These are phyloP conservation scores for Heteractis magnifica DNA, from an alignment of 92 coral and sea anemone genomes.

Conservation along the genomic window DNA sequence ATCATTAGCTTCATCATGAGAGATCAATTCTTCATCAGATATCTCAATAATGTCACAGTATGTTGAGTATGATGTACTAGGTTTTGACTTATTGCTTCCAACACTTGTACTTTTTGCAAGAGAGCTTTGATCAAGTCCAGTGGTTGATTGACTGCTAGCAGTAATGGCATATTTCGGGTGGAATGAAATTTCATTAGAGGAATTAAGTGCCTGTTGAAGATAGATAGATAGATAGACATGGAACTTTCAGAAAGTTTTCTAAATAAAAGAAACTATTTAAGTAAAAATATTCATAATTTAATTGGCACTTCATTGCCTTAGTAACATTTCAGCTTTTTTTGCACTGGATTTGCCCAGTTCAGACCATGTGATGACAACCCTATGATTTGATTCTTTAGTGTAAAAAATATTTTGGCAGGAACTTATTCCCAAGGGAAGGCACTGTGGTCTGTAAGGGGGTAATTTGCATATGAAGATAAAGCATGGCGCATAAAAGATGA, in stretches of 20 bases:
- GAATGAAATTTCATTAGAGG: neutral
- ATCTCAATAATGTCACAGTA: neutral
- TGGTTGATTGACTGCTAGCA: conserved; percentile 3
- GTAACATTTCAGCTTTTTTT: too few species aligned
- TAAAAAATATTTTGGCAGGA: too few species aligned
- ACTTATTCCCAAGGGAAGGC: too few species aligned
- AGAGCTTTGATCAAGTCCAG: neutral
- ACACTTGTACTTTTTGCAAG: neutral
- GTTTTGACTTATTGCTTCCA: neutral
- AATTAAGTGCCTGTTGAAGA: neutral
- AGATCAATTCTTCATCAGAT: conserved; percentile 1
- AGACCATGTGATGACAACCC: too few species aligned
- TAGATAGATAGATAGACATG: too few species aligned
- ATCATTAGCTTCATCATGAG: neutral
- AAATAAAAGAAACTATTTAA: neutral
- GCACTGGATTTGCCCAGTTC: too few species aligned
- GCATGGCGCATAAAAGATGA: too few species aligned
- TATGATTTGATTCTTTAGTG: too few species aligned
- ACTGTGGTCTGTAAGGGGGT: too few species aligned
- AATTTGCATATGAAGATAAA: too few species aligned
- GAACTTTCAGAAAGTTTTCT: neutral
- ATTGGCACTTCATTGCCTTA: neutral
- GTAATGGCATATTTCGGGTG: neutral
- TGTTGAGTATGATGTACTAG: conserved; percentile 3
- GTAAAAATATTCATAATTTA: neutral